Base-by-base conservation (phyloP, 1,140 invertebrate species). In the Zaprionus ghesquierei region DNA sequence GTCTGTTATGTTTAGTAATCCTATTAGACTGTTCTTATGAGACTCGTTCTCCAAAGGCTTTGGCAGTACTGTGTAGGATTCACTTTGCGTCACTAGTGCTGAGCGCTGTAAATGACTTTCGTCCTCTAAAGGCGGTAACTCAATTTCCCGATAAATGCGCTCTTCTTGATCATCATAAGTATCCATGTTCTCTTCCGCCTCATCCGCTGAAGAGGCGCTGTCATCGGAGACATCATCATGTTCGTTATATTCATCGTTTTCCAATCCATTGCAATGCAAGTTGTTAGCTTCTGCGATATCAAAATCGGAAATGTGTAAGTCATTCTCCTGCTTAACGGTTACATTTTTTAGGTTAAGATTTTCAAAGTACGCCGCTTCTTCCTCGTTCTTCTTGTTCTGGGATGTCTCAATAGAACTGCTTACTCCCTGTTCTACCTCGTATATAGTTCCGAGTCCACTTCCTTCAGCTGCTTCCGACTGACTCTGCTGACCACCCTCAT, bases 131-230 rank as follows among this genome's bases (percentile, higher is more conserved):
- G 77, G 86, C 2, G 63, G 81, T 27, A 87, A 33, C 38, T 91
- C 89, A 3, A 91, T 69, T 70, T 91, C 90, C 15, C 71, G 77
- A 60, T 91, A 91, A 23, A 90, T 85, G 5, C 90, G 76, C 41
- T 74, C 69, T 33, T 73, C 80, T 13, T 84, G 66, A 3, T 77
- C 74, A 20, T 80, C 73, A 25, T 71, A 50, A 23, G 68, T 58
- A 29, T 89, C 84, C 63, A 76, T 81, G 15, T 68, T 69, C 49
- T 91, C 81, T 9, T 82, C 81, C 0, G 81, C 89, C 27, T 91
- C 85, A 25, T 91, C 89, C 0, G 79, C 81, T 5, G 77, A 73
- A 6, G 82, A 89, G 3, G 53, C 31, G 35, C 65, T 81, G 5
- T 84, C 82, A 13, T 89, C 81, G 6, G 70, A 70, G 25, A 76